phyloP scores from a whole-genome alignment of 2,113 vertebrate genomes.

The Saimiri boliviensis region DNA sequence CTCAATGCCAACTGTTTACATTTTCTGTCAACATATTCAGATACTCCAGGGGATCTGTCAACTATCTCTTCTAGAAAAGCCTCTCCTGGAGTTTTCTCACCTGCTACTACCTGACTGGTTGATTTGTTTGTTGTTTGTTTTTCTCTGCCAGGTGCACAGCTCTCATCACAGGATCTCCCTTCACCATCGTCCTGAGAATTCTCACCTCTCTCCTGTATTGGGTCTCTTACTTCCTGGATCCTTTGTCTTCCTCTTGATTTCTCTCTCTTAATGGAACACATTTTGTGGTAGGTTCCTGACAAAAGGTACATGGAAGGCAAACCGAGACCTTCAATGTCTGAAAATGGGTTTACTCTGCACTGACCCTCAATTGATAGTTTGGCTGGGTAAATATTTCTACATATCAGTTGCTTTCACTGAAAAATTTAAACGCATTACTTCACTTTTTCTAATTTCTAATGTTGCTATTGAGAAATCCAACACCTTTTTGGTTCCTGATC shows the following conservation, averaged over 20 bases:
- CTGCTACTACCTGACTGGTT: background rate
- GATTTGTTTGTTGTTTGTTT: too few relatives aligned
- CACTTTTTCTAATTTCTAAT: background rate
- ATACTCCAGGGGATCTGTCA: background rate
- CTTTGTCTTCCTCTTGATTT: background rate
- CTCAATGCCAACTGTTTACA: background rate
- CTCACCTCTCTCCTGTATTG: background rate
- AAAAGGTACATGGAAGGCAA: background rate
- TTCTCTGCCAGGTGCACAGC: background rate
- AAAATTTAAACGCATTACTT: background rate
- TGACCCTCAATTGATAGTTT: background rate
- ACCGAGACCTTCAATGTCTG: background rate
- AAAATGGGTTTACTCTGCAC: background rate
- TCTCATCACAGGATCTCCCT: background rate
- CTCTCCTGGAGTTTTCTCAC: background rate
- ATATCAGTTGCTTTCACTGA: background rate
- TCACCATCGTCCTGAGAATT: background rate
- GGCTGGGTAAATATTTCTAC: background rate
- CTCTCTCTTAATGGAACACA: background rate
- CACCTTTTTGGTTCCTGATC: background rate
- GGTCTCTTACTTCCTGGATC: background rate
- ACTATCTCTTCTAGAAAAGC: background rate
- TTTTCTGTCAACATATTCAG: background rate
- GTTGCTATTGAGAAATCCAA: constrained; percentile 1
- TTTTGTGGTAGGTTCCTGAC: background rate